phyloP scores from a whole-genome alignment of 2,113 vertebrate species.

The Pygoscelis adeliae region DNA sequence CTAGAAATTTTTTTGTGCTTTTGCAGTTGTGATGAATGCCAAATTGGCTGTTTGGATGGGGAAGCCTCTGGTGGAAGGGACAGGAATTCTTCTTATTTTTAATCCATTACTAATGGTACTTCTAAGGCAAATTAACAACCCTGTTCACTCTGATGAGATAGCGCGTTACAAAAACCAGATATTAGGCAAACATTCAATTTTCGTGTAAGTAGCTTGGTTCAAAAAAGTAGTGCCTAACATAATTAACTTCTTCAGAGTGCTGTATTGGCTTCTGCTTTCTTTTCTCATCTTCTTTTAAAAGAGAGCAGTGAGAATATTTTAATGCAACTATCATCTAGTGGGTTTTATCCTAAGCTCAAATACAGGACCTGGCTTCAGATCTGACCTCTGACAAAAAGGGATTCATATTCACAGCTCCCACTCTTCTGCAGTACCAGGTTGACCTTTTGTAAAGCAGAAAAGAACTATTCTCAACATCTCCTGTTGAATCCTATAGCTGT shows the following conservation, averaged over 20 bases:
- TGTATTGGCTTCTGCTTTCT: neutral
- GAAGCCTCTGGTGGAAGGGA: neutral
- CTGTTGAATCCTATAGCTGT: neutral
- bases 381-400: neutral
- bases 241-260: neutral
- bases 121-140: neutral
- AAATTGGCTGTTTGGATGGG: neutral
- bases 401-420: neutral
- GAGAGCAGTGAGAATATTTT: neutral
- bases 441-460: neutral
- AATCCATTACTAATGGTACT: neutral
- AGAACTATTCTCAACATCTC: neutral
- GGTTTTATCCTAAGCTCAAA: neutral
- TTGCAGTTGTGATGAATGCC: neutral
- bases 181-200: neutral
- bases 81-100: neutral
- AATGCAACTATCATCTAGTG: neutral
- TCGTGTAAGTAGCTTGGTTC: neutral
- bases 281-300: neutral
- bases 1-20: neutral
- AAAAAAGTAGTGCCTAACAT: neutral
- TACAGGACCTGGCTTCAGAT: neutral
- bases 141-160: neutral
- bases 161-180: neutral
- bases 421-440: neutral